A percentile compares a stretch with the other conserved stretches of the same genome.
Evolutionary conservation across 2,888 invertebrate genomes (phyloP).

Genomic region (Lycaena phlaeas): DNA sequence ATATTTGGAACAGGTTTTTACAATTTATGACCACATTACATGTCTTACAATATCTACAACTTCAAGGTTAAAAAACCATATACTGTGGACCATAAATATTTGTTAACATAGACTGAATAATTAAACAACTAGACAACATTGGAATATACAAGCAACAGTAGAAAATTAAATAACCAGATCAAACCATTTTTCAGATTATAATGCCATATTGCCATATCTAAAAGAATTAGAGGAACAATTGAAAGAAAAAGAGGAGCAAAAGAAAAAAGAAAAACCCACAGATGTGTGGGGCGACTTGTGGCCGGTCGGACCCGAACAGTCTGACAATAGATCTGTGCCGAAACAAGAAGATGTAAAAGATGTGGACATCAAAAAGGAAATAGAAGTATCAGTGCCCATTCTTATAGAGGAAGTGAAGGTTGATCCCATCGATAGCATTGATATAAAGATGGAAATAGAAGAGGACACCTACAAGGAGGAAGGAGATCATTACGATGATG

Average conservation of each 20-base stretch:
- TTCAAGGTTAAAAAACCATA: too few relatives aligned
- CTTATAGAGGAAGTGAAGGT: conserved; percentile 15
- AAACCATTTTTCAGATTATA: too few relatives aligned
- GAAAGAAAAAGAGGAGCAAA: conserved; percentile 26
- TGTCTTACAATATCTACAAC: too few relatives aligned
- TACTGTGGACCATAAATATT: too few relatives aligned
- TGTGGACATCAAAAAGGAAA: conserved; percentile 13
- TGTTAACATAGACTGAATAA: too few relatives aligned
- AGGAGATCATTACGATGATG: conserved; percentile 9
- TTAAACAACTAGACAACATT: too few relatives aligned
- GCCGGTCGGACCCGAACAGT: conserved; percentile 15
- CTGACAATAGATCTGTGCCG: conserved; percentile 13
- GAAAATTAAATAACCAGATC: too few relatives aligned
- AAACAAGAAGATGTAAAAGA: conserved; percentile 12
- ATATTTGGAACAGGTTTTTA: too few relatives aligned
- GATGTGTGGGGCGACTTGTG: conserved; percentile 22
- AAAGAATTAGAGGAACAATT: conserved; percentile 55
- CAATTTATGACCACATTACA: too few relatives aligned
- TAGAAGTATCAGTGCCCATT: not conserved
- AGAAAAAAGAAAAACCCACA: conserved; percentile 21
- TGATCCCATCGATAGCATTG: not conserved
- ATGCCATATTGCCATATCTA: conserved; percentile 56
- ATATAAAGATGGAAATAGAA: not conserved
- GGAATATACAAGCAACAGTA: too few relatives aligned
- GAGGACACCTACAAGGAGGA: conserved; percentile 1